Base-by-base conservation (phyloP, 2,888 invertebrate genomes). In the Euplagia quadripunctaria region DNA sequence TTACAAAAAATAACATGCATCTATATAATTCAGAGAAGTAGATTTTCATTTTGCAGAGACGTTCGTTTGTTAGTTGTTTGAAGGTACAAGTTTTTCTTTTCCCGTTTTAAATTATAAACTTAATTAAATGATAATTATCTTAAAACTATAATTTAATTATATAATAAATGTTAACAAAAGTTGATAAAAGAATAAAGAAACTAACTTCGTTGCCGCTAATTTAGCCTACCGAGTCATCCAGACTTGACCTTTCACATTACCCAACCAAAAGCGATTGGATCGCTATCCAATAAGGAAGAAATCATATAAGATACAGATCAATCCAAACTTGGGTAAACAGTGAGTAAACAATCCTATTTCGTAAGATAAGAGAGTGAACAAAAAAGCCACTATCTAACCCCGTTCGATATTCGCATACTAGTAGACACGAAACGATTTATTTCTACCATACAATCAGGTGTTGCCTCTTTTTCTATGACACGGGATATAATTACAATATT, bases 311-410 rank as follows among this genome's bases (percentile, higher is more conserved):
- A 55, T 55, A 61, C 9, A 49, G 46, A 66, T 71, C 67, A 43
- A 16, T 5, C 11, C 46, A 51, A 42, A 67, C 63, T 58, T 70
- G 71, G 68, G 58, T 72, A 74, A 74, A 52, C 49, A 70, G n/a
- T 11, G 65, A 61, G 73, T 66, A 73, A 77, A 70, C 52, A 77
- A 20, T 67, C n/a, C 16, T 72, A 72, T 72, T 75, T 43, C 9
- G 43, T 43, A 43, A 8, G 4, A 8, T 75, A 64, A 64, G 43
- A 61, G 55, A 43, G 63, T 41, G 42, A 42, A 17, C 64, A 64
- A 64, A 64, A 64, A 64, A n/a, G 42, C 42, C 5, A 43, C 43
- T n/a, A 42, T 43, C 12, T 64, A 43, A 43, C 43, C 51, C 14
- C 43, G n/a, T 43, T 43, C 4, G 43, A 43, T 1, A 43, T 64